Conservation (phyloP, 2,113 vertebrate species). For the Echinops telfairi region DNA sequence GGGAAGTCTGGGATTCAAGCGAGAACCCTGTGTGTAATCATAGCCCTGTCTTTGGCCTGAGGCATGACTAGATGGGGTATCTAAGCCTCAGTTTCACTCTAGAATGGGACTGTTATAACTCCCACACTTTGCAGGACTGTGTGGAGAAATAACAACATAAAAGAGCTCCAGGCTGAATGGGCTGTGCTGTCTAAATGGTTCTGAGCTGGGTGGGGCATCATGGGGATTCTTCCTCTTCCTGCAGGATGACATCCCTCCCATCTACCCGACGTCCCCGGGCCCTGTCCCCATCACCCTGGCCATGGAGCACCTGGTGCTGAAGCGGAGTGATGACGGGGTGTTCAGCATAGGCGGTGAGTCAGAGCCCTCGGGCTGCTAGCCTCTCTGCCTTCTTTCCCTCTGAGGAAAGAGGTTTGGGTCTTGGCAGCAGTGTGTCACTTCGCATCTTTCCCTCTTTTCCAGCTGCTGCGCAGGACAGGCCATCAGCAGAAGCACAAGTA, state of each 20-base stretch:
- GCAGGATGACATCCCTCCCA: slow-evolving; percentile 94
- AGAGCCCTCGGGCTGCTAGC: neutral
- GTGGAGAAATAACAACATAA: neutral
- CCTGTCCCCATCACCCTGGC: slow-evolving; percentile 91
- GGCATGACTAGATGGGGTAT: neutral
- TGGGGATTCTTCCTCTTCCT: slow-evolving; percentile 23
- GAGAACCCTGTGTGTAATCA: neutral
- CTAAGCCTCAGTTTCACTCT: neutral
- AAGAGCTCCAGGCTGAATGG: neutral
- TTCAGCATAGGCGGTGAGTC: slow-evolving; percentile 92
- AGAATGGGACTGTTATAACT: neutral
- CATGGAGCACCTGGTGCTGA: slow-evolving; percentile 91
- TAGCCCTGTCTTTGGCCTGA: neutral
- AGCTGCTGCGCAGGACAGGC: slow-evolving; percentile 71
- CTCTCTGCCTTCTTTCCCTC: neutral
- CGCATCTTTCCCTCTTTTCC: slow-evolving; percentile 10
- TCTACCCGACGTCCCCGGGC: slow-evolving; percentile 95
- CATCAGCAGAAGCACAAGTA: slow-evolving; percentile 44
- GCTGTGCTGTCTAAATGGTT: neutral
- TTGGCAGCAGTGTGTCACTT: neutral
- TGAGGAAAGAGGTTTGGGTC: neutral
- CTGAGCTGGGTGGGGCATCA: neutral
- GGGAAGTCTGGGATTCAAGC: neutral
- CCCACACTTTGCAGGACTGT: neutral
- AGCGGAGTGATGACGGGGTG: slow-evolving; percentile 92